phyloP scores from a whole-genome alignment of 2,113 vertebrate species.

The Gymnogyps californianus region DNA sequence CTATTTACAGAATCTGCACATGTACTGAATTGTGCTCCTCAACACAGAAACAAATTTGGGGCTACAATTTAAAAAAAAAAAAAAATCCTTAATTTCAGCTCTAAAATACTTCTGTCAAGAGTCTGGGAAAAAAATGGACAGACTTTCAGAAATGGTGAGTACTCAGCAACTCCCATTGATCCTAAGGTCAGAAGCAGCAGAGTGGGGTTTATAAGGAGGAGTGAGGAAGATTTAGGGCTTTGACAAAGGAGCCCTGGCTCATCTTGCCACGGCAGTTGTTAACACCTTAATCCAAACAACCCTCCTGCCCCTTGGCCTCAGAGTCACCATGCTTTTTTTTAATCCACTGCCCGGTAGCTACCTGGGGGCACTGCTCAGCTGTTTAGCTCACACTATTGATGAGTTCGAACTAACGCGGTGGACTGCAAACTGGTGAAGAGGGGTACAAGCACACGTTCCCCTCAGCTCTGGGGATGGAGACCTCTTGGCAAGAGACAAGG shows the following conservation, averaged over 20 bases:
- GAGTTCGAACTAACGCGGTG: accelerated
- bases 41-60: not conserved
- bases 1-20: not conserved
- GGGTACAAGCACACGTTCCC: accelerated
- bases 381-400: accelerated
- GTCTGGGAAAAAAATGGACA: not conserved
- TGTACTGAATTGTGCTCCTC: not conserved
- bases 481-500: not conserved
- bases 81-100: not conserved
- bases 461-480: not conserved
- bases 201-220: not conserved
- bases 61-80: not conserved
- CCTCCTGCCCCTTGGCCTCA: not conserved
- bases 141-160: not conserved
- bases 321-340: not conserved
- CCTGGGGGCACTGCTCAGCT: not conserved
- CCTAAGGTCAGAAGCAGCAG: not conserved
- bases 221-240: not conserved
- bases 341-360: not conserved
- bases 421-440: not conserved
- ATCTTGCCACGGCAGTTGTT: not conserved
- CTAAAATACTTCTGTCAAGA: not conserved
- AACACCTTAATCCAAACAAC: not conserved
- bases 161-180: not conserved
- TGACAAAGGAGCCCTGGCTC: not conserved